phyloP scores from a whole-genome alignment of 1,140 invertebrate species.

The Capitella teleta region DNA sequence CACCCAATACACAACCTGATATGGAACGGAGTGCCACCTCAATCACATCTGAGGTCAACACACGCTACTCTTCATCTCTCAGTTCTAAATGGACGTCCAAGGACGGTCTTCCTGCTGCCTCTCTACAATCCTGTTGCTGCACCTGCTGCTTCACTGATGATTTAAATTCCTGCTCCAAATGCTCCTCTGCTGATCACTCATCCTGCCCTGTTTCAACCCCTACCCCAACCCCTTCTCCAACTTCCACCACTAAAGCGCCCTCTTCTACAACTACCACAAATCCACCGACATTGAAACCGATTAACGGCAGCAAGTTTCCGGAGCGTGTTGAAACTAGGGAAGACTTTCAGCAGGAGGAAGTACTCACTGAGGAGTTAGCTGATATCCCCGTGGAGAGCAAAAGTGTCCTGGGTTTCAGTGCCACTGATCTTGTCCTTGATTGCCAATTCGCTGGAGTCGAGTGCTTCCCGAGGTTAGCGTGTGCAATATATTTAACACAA shows the following conservation, averaged over 20 bases:
- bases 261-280: not conserved
- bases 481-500: too few relatives aligned
- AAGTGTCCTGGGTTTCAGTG: not conserved
- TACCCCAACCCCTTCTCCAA: not conserved
- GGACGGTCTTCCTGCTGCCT: too few relatives aligned
- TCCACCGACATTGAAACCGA: not conserved
- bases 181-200: too few relatives aligned
- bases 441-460: slow-evolving; percentile 4
- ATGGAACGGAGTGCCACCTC: too few relatives aligned
- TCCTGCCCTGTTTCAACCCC: too few relatives aligned
- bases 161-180: too few relatives aligned
- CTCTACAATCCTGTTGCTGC: too few relatives aligned
- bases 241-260: not conserved
- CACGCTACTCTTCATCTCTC: too few relatives aligned
- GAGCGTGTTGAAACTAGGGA: not conserved
- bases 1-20: too few relatives aligned
- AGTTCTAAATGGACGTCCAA: too few relatives aligned
- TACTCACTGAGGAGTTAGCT: slow-evolving; percentile 2
- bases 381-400: not conserved
- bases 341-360: slow-evolving; percentile 1
- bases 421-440: slow-evolving; percentile 5
- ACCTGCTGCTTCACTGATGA: too few relatives aligned
- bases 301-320: not conserved
- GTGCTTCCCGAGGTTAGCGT: not conserved
- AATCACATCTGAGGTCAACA: too few relatives aligned